Evolutionary conservation across 2,888 invertebrate genomes (phyloP).

Genomic region (Orthonychiurus folsomi): DNA sequence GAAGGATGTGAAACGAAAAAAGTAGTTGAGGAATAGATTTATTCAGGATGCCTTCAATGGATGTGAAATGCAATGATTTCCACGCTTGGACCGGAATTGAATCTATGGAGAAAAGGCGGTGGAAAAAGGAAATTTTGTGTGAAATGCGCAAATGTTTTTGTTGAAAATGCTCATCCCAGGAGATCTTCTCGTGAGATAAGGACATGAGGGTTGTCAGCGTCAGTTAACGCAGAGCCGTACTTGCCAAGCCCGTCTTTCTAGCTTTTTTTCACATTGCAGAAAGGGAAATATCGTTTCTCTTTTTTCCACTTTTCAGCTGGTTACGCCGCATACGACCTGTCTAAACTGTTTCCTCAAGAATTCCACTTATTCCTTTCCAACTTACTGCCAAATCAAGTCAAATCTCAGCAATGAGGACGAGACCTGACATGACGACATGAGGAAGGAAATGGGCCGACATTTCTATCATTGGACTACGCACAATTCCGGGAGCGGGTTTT

Average conservation of each 20-base stretch:
- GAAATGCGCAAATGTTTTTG: background rate
- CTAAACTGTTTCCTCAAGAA: background rate
- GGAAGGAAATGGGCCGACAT: too few relatives aligned
- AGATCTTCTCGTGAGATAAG: background rate
- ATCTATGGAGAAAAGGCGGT: background rate
- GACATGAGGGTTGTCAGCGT: background rate
- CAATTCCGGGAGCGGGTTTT: too few relatives aligned
- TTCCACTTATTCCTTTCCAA: background rate
- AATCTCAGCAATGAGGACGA: too few relatives aligned
- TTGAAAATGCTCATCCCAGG: background rate
- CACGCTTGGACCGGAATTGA: too few relatives aligned
- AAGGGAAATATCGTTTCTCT: too few relatives aligned
- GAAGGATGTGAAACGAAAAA: too few relatives aligned
- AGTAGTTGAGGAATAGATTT: too few relatives aligned
- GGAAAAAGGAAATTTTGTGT: background rate
- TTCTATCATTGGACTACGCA: too few relatives aligned
- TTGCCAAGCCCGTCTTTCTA: background rate
- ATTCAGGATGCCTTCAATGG: too few relatives aligned
- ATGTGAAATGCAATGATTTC: too few relatives aligned
- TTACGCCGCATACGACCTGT: background rate
- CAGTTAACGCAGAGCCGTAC: background rate
- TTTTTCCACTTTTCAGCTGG: background rate
- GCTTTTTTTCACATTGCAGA: background rate
- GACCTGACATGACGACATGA: too few relatives aligned
- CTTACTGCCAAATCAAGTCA: background rate